Evolutionary conservation across 2,888 invertebrate species (phyloP).

Genomic region (Uropetala carovei): DNA sequence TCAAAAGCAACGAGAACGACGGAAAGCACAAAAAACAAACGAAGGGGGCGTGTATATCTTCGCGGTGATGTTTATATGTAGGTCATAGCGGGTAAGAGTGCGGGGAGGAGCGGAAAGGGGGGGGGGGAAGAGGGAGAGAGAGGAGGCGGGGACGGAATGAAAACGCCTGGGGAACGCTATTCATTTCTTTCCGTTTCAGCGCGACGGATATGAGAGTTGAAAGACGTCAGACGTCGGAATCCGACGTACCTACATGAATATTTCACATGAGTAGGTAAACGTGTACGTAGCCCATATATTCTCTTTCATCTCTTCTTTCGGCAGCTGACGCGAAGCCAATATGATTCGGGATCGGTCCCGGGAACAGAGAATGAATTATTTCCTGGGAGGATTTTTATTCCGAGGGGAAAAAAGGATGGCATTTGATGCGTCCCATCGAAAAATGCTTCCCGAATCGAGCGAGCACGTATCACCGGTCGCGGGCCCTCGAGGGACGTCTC

Average conservation of each 20-base stretch:
- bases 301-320: too few relatives aligned
- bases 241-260: constrained; percentile 33
- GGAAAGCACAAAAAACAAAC: neutral
- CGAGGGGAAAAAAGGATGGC: too few relatives aligned
- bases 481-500: too few relatives aligned
- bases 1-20: constrained; percentile 6
- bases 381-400: too few relatives aligned
- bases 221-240: constrained; percentile 51
- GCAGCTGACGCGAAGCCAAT: too few relatives aligned
- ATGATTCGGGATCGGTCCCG: too few relatives aligned
- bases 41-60: neutral
- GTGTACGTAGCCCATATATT: too few relatives aligned
- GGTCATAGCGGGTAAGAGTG: neutral
- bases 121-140: neutral
- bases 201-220: neutral
- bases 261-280: neutral
- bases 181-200: neutral
- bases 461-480: too few relatives aligned
- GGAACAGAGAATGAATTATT: too few relatives aligned
- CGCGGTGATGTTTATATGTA: constrained; percentile 32
- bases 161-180: constrained; percentile 28
- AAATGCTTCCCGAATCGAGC: too few relatives aligned
- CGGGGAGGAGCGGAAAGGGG: too few relatives aligned
- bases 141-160: neutral
- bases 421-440: too few relatives aligned